Base-by-base conservation (phyloP, 2,113 vertebrate genomes). In the Tyrannus savana region DNA sequence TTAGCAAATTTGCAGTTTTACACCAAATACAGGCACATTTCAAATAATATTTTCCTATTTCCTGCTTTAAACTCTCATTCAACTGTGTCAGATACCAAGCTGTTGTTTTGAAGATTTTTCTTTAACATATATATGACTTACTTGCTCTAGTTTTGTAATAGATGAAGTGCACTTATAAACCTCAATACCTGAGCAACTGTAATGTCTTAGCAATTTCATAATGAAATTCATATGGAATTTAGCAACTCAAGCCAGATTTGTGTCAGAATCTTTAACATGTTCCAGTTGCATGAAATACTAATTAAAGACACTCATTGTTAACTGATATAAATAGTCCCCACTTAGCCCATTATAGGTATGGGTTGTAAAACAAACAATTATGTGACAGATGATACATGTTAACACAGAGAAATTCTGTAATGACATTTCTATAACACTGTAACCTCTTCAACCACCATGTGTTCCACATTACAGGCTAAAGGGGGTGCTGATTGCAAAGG, bases 201-300 rank as follows among this genome's bases (percentile, higher is more conserved):
- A 97, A 98, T 97, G 95, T 97, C 97, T 97, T 92, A 94, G 95
- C 95, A 87, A 97, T 97, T 97, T 95, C 82, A 73, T 98, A 98
- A 98, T 98, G 97, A 98, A 98, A 98, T 96, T 98, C 98, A 98
- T 96, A 98, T 98, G 98, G 96, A 98, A 95, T 96, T 94, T 96
- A 90, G 94, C 94, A 96, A 73, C 47, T 69, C 90, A 89, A 96
- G 98, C 98, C 98, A 98, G 97, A 97, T 97, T 97, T 98, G 97
- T 98, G 98, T 98, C 98, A 98, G 76, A 95, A 97, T 97, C 95
- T 97, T 97, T 98, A 98, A 98, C 97, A 97, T 98, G 95, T 97
- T 97, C 97, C 97, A 98, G 97, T 98, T 98, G 97, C 97, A 97
- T 97, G 96, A 97, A 98, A 97, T 96, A 96, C 97, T 98, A 98